A percentile compares a stretch with the other conserved stretches of the same genome.
phyloP scores from a whole-genome alignment of 2,113 vertebrate genomes.

The Diadophis punctatus region DNA sequence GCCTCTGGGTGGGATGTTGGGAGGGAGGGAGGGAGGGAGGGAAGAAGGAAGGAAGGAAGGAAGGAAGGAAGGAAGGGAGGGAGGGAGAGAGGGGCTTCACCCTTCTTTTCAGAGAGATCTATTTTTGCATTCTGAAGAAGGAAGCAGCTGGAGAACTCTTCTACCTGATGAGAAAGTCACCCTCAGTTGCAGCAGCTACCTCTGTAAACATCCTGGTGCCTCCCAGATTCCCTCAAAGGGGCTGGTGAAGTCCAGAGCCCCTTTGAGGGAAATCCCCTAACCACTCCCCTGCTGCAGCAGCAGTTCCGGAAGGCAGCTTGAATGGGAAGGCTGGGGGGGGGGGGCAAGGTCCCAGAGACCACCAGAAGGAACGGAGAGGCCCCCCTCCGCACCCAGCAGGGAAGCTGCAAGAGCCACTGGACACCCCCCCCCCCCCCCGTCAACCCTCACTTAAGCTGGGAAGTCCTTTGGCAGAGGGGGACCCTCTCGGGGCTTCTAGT shows the following conservation, averaged over 20 bases:
- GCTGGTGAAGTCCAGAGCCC: too few relatives aligned
- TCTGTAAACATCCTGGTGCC: neutral
- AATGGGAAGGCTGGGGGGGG: too few relatives aligned
- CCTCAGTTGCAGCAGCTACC: neutral
- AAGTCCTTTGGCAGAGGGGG: neutral
- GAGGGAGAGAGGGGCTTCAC: neutral
- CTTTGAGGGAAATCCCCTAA: neutral
- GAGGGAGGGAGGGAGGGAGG: too few relatives aligned
- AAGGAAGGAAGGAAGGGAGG: too few relatives aligned
- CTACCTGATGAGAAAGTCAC: rapidly evolving
- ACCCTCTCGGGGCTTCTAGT: neutral
- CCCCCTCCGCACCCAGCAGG: neutral
- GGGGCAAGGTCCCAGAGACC: neutral
- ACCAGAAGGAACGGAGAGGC: neutral
- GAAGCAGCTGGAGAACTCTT: neutral
- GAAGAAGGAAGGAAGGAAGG: too few relatives aligned
- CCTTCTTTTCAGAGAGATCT: neutral
- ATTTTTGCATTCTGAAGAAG: neutral
- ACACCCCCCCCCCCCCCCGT: neutral
- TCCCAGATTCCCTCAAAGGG: neutral
- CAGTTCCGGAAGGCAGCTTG: neutral
- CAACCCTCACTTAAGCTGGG: neutral
- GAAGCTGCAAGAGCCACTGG: neutral
- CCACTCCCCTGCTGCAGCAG: neutral
- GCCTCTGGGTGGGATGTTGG: too few relatives aligned